Base-by-base conservation (phyloP, 1,140 invertebrate species). In the Eurosta solidaginis region DNA sequence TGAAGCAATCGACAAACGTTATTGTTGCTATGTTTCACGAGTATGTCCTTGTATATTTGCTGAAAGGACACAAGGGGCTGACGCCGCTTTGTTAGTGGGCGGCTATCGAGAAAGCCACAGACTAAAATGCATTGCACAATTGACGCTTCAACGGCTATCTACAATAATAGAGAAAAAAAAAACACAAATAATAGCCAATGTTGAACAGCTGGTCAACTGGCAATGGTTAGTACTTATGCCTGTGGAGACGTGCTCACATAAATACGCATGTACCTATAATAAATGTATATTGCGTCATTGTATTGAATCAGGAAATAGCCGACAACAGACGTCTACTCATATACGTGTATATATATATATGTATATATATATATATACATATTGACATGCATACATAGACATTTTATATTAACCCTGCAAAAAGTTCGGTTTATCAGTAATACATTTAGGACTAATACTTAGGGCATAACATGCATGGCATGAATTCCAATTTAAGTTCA, bases 101-200 rank as follows among this genome's bases (percentile, higher is more conserved):
- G 3, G 36, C n/a, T 17, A 68, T n/a, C 10, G 59, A 6, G 33
- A 27, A 68, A 68, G 59, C 59, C 59, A 40, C 59, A 68, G 29
- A 33, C 59, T 40, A 68, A 68, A 68, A 29, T 68, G 59, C 59
- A 33, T 68, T 47, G 45, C 45, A 42, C 59, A 68, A 68, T 68
- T 40, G 33, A 36, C 33, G 59, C 59, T 68, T 68, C n/a, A 68
- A 68, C 40, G 59, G 27, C 17, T 20, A 20, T 29, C 59, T 68
- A 68, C 59, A 68, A 42, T 20, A 68, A 68, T 36, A 12, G n/a
- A 0, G 5, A 40, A 12, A n/a, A 33, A 25, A 68, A 22, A 29
- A 68, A 68, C 59, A 68, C n/a, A 36, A n/a, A 68, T 54, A 54
- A 22, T 40, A 40, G 33, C 49, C 59, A 10, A 42, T 33, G 27